Evolutionary conservation across 2,797 vertebrate genomes (phyloP).

Genomic region (Thamnophis elegans): DNA sequence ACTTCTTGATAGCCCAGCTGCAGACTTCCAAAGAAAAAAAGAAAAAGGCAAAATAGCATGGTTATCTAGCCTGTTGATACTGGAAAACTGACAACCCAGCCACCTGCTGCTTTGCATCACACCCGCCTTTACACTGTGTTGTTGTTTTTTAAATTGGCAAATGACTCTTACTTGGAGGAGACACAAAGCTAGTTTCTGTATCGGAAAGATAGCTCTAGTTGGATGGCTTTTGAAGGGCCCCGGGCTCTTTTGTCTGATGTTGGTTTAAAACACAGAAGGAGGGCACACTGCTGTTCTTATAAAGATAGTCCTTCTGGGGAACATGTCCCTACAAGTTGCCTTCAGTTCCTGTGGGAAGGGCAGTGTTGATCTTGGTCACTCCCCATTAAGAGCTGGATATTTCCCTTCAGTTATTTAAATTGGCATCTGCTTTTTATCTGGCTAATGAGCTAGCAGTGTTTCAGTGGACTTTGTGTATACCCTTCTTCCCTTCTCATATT

Average conservation of each 20-base stretch:
- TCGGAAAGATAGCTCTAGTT: conserved; percentile 31
- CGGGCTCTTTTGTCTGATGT: conserved; percentile 17
- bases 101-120: conserved; percentile 14
- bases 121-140: background rate
- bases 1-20: conserved; percentile 3
- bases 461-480: background rate
- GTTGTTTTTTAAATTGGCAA: background rate
- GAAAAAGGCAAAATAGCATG: conserved; percentile 1
- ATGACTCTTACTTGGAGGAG: conserved; percentile 39
- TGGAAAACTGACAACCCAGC: conserved; percentile 19
- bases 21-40: background rate
- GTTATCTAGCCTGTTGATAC: background rate
- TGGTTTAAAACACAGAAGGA: conserved; percentile 40
- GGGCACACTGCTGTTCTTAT: background rate
- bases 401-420: conserved; percentile 8
- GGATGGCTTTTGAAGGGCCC: conserved; percentile 34
- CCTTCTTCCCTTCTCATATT: background rate
- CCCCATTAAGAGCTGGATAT: background rate
- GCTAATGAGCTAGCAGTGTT: background rate
- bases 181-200: conserved; percentile 17
- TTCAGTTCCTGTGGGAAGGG: background rate
- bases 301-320: background rate
- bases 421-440: background rate
- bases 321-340: background rate
- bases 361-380: background rate